Base-by-base conservation (phyloP, 1,140 invertebrate genomes). In the Pseudachorutes palmiensis region DNA sequence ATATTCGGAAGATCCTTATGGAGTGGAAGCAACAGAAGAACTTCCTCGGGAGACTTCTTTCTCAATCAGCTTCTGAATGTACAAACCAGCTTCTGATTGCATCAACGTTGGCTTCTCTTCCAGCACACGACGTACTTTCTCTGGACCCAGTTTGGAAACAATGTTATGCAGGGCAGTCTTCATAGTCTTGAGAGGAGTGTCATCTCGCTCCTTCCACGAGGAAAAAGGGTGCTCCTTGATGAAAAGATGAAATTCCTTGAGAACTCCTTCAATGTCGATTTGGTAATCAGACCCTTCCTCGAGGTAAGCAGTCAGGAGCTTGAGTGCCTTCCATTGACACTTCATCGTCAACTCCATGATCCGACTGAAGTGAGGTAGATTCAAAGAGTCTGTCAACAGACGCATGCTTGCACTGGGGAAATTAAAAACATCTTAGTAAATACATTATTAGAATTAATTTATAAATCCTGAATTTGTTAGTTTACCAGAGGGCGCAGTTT, bases 131-230 rank as follows among this genome's bases (percentile, higher is more conserved):
- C 67, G 70, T 36, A 76, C 68, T 5, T 64, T 64, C 14, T 70
- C 73, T 16, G 65, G 64, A 12, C 75, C 75, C 26, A 72, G 29
- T 33, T 72, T 74, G 69, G 80, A 79, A 41, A 79, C 87, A 78
- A 94, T 84, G 55, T 90, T 87, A 77, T 95, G 91, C 63, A 96
- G 81, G 71, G 96, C 82, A 0, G 93, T 97, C 81, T 95, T 96
- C 26, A 96, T 85, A 36, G 93, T 96, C 72, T 92, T 83, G 41
- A 92, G 75, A 1, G 91, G 90, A 26, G 87, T 89, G 76, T 94
- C 65, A 88, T 87, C 81, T 88, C 81, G 61, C 69, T 69, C 29
- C 45, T 49, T 61, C 36, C 70, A 74, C 24, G 73, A 72, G 30
- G 61, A 65, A 64, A 72, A 75, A 19, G 63, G 66, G 58, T 73